Evolutionary conservation across 2,797 vertebrate species (phyloP).

Genomic region (Pseudochirops cupreus): DNA sequence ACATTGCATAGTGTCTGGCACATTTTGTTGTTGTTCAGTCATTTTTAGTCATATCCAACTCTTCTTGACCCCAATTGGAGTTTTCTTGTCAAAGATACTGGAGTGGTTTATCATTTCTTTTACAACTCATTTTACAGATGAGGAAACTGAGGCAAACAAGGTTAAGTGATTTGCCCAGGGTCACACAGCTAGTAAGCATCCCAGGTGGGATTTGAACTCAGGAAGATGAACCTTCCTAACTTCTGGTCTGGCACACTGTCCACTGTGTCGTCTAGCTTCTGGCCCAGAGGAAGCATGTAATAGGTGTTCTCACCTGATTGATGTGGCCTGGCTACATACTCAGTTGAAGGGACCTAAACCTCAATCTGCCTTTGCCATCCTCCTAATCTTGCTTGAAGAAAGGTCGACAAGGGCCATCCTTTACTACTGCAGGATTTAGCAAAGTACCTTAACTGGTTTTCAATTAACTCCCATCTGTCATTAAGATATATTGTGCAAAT

Average conservation of each 20-base stretch:
- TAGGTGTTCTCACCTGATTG: background rate
- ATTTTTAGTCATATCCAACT: background rate
- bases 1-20: background rate
- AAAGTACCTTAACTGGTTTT: background rate
- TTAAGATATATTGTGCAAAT: background rate
- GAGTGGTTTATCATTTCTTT: background rate
- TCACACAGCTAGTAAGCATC: background rate
- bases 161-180: background rate
- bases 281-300: background rate
- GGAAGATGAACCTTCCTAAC: background rate
- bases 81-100: background rate
- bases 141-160: background rate
- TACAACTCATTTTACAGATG: background rate
- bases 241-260: background rate
- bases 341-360: background rate
- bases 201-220: background rate
- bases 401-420: background rate
- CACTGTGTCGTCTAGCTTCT: background rate
- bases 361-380: background rate
- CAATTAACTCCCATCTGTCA: background rate
- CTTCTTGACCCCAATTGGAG: background rate
- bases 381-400: background rate
- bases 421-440: background rate
- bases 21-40: background rate
- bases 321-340: background rate